Percentiles rank a stretch among this genome's conserved stretches.
These are phyloP conservation scores for Drosophila novamexicana DNA, from an alignment of 1,140 invertebrate genomes.

Conservation along the genomic window DNA sequence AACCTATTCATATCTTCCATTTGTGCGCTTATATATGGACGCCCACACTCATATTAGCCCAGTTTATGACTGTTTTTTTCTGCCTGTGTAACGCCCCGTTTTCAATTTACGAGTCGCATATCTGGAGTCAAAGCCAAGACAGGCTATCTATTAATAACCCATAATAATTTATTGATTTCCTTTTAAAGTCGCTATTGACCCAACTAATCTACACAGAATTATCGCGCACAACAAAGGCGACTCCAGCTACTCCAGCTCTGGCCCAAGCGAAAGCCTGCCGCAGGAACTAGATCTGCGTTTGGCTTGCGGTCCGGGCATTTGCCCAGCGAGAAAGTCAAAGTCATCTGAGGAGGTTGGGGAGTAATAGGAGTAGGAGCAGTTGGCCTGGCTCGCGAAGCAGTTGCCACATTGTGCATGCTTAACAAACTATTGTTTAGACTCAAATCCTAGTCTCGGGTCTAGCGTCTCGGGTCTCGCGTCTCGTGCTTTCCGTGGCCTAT, in stretches of 20 bases:
- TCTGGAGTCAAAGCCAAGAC: conserved; percentile 32
- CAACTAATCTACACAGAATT: conserved; percentile 69
- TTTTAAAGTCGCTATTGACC: conserved; percentile 65
- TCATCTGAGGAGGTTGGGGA: conserved; percentile 16
- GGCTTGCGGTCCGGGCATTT: background rate
- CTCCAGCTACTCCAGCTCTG: background rate
- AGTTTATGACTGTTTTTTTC: conserved; percentile 23
- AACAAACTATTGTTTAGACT: conserved; percentile 61
- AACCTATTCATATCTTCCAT: too few relatives aligned
- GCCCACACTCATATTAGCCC: conserved; percentile 14
- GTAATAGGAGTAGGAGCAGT: conserved; percentile 3
- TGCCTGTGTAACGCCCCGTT: conserved; percentile 41
- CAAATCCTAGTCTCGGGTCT: conserved; percentile 17
- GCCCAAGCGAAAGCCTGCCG: conserved; percentile 5
- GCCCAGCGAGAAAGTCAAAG: conserved; percentile 22
- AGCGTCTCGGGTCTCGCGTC: background rate
- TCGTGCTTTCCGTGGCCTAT: conserved; percentile 32
- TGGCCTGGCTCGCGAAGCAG: background rate
- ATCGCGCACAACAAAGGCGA: conserved; percentile 32
- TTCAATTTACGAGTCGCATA: conserved; percentile 59
- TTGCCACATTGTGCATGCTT: conserved; percentile 34
- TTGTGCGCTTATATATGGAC: background rate
- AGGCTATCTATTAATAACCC: conserved; percentile 66
- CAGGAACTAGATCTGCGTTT: conserved; percentile 9
- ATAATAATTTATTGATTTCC: conserved; percentile 82